Base-by-base conservation (phyloP, 2,888 invertebrate species). In the Leptinotarsa juncta region DNA sequence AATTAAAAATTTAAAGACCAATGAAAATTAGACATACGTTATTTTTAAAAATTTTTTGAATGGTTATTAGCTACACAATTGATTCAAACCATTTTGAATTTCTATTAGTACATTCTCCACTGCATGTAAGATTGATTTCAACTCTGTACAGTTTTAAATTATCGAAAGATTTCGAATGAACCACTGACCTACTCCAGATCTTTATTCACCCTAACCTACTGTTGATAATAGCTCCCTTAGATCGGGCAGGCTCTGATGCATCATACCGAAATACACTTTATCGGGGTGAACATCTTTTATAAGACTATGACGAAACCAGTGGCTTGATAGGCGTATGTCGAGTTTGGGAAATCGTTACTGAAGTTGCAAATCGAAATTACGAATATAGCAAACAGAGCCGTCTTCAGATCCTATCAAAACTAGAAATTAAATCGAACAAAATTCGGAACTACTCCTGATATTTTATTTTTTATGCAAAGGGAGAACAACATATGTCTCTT, bases 111-210 rank as follows among this genome's bases (percentile, higher is more conserved):
- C 3, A 42, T 42, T 42, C 12, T 42, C 10, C 42, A 42, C 42
- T 10, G 42, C 42, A 12, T 42, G 12, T 42, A 42, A 42, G 42
- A 42, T 42, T 42, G 10, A 42, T 42, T 42, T 42, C 10, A 42
- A 10, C 10, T 42, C 10, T 42, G 10, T 42, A 42, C 42, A 42
- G 42, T 42, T 42, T 42, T 42, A 2, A 42, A 71, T 74, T 73
- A 73, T 75, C 73, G 75, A 77, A 78, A 78, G 70, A 76, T 66
- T 76, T 70, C 75, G 76, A 71, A 68, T 78, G 83, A 77, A 82
- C 84, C 79, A 84, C 82, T 84, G 84, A 84, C 84, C 84, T 83
- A 84, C 79, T 84, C 79, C 71, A 62, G 74, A 67, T 65, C 67
- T 70, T 69, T 70, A 70, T 72, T 51, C 70, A 71, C 78, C 78